phyloP scores from a whole-genome alignment of 1,140 invertebrate genomes.

The Phocides pigmalion region DNA sequence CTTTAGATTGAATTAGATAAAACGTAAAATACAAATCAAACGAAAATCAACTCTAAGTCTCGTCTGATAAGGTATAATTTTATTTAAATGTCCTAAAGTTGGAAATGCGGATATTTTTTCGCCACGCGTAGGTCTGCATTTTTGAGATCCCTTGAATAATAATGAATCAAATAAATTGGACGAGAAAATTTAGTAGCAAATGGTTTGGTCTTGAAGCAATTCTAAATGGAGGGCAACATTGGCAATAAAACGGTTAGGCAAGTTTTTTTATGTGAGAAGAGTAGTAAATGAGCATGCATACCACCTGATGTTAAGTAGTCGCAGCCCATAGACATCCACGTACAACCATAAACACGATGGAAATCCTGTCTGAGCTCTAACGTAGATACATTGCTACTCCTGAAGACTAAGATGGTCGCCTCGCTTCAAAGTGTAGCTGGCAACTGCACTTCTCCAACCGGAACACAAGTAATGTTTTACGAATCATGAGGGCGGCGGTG shows the following conservation, averaged over 20 bases:
- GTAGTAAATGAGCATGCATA: not conserved
- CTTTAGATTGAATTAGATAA: no score
- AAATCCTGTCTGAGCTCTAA: no score
- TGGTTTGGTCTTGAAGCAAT: not conserved
- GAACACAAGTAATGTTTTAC: no score
- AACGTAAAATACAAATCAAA: not conserved
- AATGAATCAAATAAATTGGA: conserved; percentile 20
- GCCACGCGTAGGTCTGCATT: not conserved
- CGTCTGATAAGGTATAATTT: conserved; percentile 1
- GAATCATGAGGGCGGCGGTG: no score
- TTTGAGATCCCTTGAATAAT: conserved; percentile 11
- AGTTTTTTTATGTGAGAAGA: not conserved
- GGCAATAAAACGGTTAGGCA: not conserved
- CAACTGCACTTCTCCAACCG: no score
- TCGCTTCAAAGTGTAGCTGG: no score
- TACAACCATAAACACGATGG: no score
- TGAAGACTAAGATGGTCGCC: no score
- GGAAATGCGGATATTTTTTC: not conserved
- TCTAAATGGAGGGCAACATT: not conserved
- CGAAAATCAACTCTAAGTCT: not conserved
- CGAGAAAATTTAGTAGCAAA: not conserved
- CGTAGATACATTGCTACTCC: no score
- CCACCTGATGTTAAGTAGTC: no score
- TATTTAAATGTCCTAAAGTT: not conserved
- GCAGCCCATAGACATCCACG: no score